Conservation (phyloP, 2,797 vertebrate genomes). For the Sitta carolinensis region DNA sequence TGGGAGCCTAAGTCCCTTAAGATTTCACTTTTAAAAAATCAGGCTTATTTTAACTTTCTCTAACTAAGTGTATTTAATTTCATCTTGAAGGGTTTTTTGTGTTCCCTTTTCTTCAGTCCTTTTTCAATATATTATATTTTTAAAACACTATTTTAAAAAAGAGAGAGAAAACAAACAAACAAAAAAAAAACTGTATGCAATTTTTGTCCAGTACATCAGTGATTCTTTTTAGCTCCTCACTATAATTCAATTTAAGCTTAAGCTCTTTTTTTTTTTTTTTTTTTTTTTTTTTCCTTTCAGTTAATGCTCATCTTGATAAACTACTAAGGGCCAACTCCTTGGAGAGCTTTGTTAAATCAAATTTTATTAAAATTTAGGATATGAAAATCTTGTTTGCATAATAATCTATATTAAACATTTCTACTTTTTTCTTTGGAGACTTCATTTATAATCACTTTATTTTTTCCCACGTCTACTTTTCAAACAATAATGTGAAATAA, state of each 20-base stretch:
- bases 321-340: conserved; percentile 45
- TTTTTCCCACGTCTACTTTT: neutral
- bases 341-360: conserved; percentile 68
- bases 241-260: conserved; percentile 64
- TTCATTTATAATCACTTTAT: conserved; percentile 35
- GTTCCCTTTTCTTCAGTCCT: neutral
- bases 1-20: neutral
- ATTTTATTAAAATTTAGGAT: conserved; percentile 73
- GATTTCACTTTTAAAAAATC: neutral
- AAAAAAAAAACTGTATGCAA: neutral
- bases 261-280: conserved; percentile 11
- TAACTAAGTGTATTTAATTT: neutral
- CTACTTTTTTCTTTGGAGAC: conserved; percentile 63
- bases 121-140: neutral
- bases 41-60: neutral
- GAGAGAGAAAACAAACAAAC: no score
- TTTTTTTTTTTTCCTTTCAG: neutral
- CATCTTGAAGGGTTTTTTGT: neutral
- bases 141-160: neutral
- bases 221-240: conserved; percentile 2
- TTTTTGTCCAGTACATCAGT: neutral
- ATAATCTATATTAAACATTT: conserved; percentile 74
- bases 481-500: neutral
- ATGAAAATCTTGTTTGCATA: conserved; percentile 73
- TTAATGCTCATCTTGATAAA: conserved; percentile 69